phyloP scores from a whole-genome alignment of 1,140 invertebrate species.

The Camponotus pennsylvanicus region DNA sequence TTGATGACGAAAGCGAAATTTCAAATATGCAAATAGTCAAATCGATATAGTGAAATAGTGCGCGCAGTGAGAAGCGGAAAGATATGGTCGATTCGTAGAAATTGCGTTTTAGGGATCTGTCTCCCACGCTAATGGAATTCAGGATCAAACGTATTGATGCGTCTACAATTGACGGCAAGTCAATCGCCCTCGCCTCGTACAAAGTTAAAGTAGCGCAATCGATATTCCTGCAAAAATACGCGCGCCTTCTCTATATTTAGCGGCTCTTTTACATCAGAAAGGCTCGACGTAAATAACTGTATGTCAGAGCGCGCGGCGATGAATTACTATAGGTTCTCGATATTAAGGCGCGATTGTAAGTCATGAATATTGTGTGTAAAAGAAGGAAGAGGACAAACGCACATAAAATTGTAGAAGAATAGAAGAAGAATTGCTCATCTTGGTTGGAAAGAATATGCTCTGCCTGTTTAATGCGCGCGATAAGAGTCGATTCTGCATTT shows the following conservation, averaged over 20 bases:
- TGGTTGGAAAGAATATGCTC: constrained; percentile 25
- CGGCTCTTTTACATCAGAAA: constrained; percentile 52
- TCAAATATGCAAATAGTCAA: constrained; percentile 11
- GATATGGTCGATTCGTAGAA: neutral
- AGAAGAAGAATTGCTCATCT: constrained; percentile 14
- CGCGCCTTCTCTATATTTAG: constrained; percentile 1
- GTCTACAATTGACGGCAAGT: neutral
- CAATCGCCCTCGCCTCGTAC: neutral
- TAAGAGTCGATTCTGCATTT: constrained; percentile 31
- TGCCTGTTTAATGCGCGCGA: neutral
- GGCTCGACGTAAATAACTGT: constrained; percentile 43
- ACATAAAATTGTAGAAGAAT: neutral
- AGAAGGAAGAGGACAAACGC: neutral
- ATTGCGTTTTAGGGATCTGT: neutral
- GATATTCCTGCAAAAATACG: constrained; percentile 22
- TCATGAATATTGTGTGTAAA: constrained; percentile 38
- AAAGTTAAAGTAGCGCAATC: constrained; percentile 16
- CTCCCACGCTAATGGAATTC: constrained; percentile 20
- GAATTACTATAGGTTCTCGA: constrained; percentile 9
- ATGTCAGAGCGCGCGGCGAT: neutral
- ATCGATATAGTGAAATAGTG: neutral
- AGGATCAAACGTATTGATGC: constrained; percentile 35
- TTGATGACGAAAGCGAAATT: constrained; percentile 31
- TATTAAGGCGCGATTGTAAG: constrained; percentile 36
- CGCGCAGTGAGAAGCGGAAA: neutral